Evolutionary conservation across 2,113 vertebrate species (phyloP).

Genomic region (Xiphophorus hellerii): DNA sequence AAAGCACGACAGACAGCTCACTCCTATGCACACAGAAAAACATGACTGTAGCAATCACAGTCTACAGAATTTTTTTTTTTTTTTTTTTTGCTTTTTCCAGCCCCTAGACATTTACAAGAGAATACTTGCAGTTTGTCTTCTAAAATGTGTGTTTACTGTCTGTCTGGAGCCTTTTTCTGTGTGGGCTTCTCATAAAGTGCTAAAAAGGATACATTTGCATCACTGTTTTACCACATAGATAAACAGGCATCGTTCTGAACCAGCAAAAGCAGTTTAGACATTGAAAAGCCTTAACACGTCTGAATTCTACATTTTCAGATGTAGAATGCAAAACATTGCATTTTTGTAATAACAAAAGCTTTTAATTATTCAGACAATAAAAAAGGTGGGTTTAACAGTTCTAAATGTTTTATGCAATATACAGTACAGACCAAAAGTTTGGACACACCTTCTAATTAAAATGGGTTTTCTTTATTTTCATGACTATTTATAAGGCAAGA

Average conservation of each 20-base stretch:
- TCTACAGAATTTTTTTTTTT: constrained; percentile 31
- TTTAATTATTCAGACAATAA: too few relatives aligned
- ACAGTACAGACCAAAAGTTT: too few relatives aligned
- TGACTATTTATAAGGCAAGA: too few relatives aligned
- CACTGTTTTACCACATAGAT: neutral
- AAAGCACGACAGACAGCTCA: constrained; percentile 57
- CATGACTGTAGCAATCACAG: constrained; percentile 64
- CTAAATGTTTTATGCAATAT: too few relatives aligned
- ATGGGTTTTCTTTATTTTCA: too few relatives aligned
- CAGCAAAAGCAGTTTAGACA: neutral
- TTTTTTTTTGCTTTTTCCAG: constrained; percentile 14
- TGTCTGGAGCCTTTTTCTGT: neutral
- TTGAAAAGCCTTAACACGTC: neutral
- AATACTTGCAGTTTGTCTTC: neutral
- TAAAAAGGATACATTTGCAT: neutral
- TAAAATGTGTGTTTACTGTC: neutral
- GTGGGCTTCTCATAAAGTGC: neutral
- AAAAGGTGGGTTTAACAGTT: too few relatives aligned
- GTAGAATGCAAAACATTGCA: neutral
- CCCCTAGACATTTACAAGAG: constrained; percentile 51
- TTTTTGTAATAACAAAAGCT: neutral
- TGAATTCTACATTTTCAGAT: neutral
- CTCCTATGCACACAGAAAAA: constrained; percentile 52
- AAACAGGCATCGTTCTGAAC: neutral
- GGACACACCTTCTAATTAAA: too few relatives aligned